Base-by-base conservation (phyloP, 92 coral and sea anemone genomes). In the Epizoanthus illoricatus region DNA sequence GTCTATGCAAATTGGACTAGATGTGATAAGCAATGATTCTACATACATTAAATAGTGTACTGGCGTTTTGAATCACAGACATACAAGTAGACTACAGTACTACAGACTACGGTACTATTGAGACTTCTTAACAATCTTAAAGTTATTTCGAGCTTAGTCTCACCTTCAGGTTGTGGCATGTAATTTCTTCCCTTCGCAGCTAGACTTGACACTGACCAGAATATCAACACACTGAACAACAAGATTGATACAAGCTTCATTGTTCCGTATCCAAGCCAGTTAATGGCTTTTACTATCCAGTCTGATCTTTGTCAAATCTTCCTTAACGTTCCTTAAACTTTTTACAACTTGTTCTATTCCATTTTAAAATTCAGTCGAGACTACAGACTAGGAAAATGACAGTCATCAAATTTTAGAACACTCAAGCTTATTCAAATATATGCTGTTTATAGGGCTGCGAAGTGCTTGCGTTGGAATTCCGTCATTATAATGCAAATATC, bases 111-210 rank as follows among this genome's bases (percentile, higher is more conserved):
- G 2, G 36, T 10, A 28, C 52, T 21, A 39, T 16, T 45, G 24
- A 43, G 11, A 36, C 24, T 33, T 33, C 19, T 43, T 33, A 68
- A 13, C 40, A 0, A 12, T 8, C 20, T 39, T 67, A n/a, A 10
- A 28, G 3, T 67, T 40, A 40, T 68, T 40, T 39, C 11, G 28
- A 28, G 15, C 7, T 68, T 10, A 3, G 40, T 28, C 73, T 16
- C 47, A 78, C 82, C 82, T 62, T 63, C 82, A 18, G 82, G 71
- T 78, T 78, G 82, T 4, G 82, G 82, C 82, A 78, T 78, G 70
- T 78, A 63, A 15, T 43, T 78, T 63, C 71, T 63, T 64, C 13
- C 20, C 55, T 21, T 63, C 60, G 19, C 69, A 21, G 82, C 43
- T 45, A n/a, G 12, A 23, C 20, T 61, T 24, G 59, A 28, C 67